Percentiles rank a stretch among this genome's conserved stretches.
Evolutionary conservation across 2,797 vertebrate genomes (phyloP).

Genomic region (Phaenicophaeus curvirostris): DNA sequence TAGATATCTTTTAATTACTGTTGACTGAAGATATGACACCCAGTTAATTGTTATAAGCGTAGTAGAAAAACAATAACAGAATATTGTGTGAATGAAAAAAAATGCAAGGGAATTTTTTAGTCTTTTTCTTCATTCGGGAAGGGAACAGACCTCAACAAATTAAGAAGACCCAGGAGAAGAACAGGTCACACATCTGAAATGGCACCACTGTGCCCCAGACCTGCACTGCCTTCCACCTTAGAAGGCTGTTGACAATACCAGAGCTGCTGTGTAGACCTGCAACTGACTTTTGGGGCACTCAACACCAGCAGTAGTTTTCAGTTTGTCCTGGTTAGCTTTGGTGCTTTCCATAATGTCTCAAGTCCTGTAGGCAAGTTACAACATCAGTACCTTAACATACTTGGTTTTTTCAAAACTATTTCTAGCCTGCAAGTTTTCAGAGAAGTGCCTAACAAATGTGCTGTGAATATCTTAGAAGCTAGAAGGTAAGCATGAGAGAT

Average conservation of each 20-base stretch:
- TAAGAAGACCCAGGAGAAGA: background rate
- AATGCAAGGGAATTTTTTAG: background rate
- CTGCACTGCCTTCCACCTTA: background rate
- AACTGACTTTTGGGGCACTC: background rate
- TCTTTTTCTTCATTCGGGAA: background rate
- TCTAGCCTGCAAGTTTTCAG: background rate
- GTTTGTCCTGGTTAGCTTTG: background rate
- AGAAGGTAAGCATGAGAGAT: constrained; percentile 56
- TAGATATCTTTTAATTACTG: background rate
- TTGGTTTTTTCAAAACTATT: background rate
- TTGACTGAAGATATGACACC: background rate
- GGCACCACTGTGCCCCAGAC: background rate
- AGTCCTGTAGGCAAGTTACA: background rate
- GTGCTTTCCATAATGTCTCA: background rate
- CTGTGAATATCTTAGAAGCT: constrained; percentile 38
- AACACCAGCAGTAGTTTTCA: background rate
- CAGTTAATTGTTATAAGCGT: background rate
- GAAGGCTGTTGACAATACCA: background rate
- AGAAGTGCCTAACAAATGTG: constrained; percentile 26
- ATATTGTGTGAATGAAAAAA: background rate
- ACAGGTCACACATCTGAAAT: background rate
- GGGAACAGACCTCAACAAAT: background rate
- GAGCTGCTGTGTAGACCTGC: background rate
- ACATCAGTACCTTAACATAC: background rate
- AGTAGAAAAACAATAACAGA: background rate